phyloP scores from a whole-genome alignment of 2,113 vertebrate species.

The Ia io region DNA sequence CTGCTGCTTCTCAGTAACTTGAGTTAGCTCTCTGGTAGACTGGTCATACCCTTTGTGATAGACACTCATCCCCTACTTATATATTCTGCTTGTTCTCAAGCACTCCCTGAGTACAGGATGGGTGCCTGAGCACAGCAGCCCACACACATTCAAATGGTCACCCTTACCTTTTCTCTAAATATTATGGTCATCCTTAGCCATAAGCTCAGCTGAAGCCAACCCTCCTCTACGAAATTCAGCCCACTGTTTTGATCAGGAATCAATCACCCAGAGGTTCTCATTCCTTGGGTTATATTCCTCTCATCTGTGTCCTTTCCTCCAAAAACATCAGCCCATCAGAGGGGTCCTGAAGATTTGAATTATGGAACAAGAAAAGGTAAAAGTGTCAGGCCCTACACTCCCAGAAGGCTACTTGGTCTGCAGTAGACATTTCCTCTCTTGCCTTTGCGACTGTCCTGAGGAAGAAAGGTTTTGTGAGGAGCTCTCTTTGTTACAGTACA shows the following conservation, averaged over 20 bases:
- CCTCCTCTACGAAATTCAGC: neutral
- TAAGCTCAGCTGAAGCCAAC: too few relatives aligned
- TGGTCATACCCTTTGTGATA: neutral
- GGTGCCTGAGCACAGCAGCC: neutral
- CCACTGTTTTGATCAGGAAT: neutral
- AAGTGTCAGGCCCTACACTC: neutral
- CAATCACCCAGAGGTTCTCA: neutral
- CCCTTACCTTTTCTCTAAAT: neutral
- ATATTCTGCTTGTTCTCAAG: neutral
- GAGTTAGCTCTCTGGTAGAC: neutral
- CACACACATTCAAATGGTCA: neutral
- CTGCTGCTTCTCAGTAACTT: neutral
- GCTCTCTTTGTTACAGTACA: slow-evolving; percentile 3
- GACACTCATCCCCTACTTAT: neutral
- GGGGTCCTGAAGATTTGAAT: neutral
- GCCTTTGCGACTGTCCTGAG: neutral
- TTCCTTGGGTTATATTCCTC: neutral
- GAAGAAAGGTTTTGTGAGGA: neutral
- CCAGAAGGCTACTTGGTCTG: neutral
- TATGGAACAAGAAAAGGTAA: neutral
- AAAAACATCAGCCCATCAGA: neutral
- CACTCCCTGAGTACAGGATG: neutral
- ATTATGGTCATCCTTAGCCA: neutral
- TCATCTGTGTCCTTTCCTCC: neutral
- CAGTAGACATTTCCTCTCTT: neutral